A percentile compares a stretch with the other conserved stretches of the same genome.
Evolutionary conservation across 2,888 invertebrate genomes (phyloP).

Genomic region (Ophraella communa): DNA sequence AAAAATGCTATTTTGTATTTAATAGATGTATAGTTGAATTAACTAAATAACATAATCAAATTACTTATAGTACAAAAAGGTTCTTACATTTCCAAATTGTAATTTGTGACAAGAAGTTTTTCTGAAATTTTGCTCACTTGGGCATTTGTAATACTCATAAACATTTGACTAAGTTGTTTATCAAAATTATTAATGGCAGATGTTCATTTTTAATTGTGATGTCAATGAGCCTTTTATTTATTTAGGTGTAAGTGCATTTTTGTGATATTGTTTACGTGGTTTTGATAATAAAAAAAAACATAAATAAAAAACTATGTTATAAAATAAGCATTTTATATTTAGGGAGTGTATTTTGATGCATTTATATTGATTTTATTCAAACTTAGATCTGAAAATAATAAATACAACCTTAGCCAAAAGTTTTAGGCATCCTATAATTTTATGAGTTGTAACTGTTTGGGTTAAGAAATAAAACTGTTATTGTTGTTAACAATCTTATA

Average conservation of each 20-base stretch:
- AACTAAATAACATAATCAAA: neutral
- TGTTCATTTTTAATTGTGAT: constrained; percentile 3
- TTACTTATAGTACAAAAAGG: neutral
- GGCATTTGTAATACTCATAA: neutral
- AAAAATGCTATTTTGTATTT: too few relatives aligned
- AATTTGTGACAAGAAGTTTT: neutral
- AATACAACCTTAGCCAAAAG: too few relatives aligned
- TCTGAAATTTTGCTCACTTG: neutral
- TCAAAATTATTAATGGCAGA: neutral
- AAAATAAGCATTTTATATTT: neutral
- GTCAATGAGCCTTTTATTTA: constrained; percentile 13
- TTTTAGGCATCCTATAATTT: too few relatives aligned
- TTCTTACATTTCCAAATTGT: neutral
- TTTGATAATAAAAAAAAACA: constrained; percentile 6
- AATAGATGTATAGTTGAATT: neutral
- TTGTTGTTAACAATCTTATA: too few relatives aligned
- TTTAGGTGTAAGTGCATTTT: constrained; percentile 5
- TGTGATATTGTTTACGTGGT: constrained; percentile 17
- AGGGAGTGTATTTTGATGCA: neutral
- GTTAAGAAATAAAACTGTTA: too few relatives aligned
- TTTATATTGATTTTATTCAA: neutral
- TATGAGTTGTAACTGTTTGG: too few relatives aligned
- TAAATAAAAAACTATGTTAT: constrained; percentile 7
- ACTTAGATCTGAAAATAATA: neutral
- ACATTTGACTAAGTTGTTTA: neutral